Evolutionary conservation across 2,113 vertebrate species (phyloP).

Genomic region (Perca schrenkii): DNA sequence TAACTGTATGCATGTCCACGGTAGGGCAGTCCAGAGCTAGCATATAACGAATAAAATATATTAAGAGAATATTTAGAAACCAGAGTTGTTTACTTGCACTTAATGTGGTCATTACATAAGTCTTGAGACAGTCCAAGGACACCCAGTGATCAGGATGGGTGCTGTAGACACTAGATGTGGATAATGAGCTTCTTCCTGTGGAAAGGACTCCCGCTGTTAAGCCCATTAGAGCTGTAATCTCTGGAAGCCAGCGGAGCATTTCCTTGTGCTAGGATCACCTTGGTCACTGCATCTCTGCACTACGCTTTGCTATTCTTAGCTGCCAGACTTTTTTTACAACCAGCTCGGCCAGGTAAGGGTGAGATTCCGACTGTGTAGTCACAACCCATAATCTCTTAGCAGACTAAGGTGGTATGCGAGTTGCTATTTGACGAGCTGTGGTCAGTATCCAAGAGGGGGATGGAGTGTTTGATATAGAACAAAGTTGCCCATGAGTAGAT

Average conservation of each 20-base stretch:
- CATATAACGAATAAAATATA: not conserved
- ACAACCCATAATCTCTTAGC: constrained; percentile 43
- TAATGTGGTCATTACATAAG: constrained; percentile 49
- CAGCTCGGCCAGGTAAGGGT: constrained; percentile 38
- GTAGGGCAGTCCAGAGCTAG: not conserved
- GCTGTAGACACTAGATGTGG: constrained; percentile 49
- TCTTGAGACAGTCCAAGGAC: constrained; percentile 44
- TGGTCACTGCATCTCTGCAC: constrained; percentile 56
- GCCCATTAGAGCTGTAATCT: constrained; percentile 77
- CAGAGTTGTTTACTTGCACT: constrained; percentile 25
- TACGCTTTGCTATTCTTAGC: constrained; percentile 73
- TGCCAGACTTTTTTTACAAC: constrained; percentile 12
- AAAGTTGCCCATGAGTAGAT: not conserved
- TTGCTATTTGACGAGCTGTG: not conserved
- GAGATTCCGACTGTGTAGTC: constrained; percentile 43
- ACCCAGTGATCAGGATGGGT: constrained; percentile 23
- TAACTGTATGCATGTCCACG: not conserved
- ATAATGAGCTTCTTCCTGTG: constrained; percentile 75
- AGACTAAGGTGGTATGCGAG: not conserved
- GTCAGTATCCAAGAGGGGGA: not conserved
- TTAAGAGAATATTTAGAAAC: not conserved
- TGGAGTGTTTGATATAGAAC: constrained; percentile 2
- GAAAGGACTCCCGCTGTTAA: constrained; percentile 69
- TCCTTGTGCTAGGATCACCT: constrained; percentile 54
- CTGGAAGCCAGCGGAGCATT: constrained; percentile 42